These are phyloP conservation scores for Rhinopomastus cyanomelas DNA, from an alignment of 2,113 vertebrate species.

Conservation along the genomic window DNA sequence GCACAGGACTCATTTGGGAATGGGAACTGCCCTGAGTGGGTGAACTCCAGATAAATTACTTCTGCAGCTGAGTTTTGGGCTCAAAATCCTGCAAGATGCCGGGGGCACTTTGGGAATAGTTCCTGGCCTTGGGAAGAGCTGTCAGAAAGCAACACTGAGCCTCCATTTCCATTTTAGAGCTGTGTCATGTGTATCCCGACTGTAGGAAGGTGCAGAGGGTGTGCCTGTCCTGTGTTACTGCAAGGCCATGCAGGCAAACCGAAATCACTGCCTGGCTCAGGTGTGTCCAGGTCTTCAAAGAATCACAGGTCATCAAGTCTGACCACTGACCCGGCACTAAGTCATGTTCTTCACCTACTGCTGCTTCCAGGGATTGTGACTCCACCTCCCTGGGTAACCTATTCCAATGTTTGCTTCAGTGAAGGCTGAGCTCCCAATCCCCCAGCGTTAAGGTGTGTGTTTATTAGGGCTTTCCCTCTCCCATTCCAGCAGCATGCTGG, in stretches of 20 bases:
- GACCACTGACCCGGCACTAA: no score
- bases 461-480: neutral
- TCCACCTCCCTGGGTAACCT: no score
- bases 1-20: neutral
- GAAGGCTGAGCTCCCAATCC: neutral
- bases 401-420: neutral
- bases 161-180: neutral
- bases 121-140: neutral
- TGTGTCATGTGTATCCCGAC: fast-evolving
- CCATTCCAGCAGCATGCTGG: neutral
- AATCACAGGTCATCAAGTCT: no score
- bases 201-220: neutral
- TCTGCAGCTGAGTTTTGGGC: neutral
- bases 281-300: neutral
- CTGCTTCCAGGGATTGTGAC: no score
- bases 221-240: neutral
- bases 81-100: neutral
- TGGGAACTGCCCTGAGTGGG: neutral
- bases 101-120: neutral
- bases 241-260: neutral
- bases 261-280: neutral
- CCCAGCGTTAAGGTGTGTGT: neutral
- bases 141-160: neutral
- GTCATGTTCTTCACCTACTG: no score
- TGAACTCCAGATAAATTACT: neutral